These are phyloP conservation scores for Drosophila santomea DNA, from an alignment of 1,140 invertebrate genomes.

Conservation along the genomic window DNA sequence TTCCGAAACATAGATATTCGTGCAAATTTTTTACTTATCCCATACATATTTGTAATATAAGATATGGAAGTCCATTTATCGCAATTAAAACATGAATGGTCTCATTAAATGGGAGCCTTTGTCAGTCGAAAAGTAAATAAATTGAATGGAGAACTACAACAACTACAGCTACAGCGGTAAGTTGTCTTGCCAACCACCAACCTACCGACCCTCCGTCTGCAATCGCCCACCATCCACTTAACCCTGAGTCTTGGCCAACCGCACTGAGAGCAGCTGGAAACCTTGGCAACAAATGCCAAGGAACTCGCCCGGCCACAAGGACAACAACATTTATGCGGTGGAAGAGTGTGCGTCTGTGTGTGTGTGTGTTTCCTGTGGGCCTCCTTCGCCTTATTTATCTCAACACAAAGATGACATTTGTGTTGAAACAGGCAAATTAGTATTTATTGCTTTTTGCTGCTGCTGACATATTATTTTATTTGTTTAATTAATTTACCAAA, in stretches of 20 bases:
- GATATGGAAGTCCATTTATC: not conserved
- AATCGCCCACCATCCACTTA: conserved; percentile 25
- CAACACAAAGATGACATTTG: conserved; percentile 77
- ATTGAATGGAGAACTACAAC: conserved; percentile 26
- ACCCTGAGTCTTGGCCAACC: conserved; percentile 30
- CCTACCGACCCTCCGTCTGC: conserved; percentile 5
- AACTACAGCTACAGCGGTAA: conserved; percentile 36
- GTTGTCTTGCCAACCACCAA: conserved; percentile 51
- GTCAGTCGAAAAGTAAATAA: conserved; percentile 17
- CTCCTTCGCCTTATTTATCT: conserved; percentile 57
- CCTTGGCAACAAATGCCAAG: conserved; percentile 42
- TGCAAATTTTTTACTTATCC: not conserved
- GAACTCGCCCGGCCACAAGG: conserved; percentile 29
- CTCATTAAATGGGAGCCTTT: not conserved
- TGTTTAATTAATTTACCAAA: conserved; percentile 83
- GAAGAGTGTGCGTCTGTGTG: not conserved
- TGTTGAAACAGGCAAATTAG: conserved; percentile 83
- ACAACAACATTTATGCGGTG: conserved; percentile 22
- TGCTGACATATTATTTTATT: conserved; percentile 83
- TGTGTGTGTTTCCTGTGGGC: conserved; percentile 19
- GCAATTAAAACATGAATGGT: not conserved
- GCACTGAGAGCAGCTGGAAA: conserved; percentile 40
- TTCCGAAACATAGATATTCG: too few relatives aligned
- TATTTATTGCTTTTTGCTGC: conserved; percentile 78
- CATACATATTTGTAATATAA: not conserved